Evolutionary conservation across 2,113 vertebrate genomes (phyloP).

Genomic region (Myrmophylax atrothorax): DNA sequence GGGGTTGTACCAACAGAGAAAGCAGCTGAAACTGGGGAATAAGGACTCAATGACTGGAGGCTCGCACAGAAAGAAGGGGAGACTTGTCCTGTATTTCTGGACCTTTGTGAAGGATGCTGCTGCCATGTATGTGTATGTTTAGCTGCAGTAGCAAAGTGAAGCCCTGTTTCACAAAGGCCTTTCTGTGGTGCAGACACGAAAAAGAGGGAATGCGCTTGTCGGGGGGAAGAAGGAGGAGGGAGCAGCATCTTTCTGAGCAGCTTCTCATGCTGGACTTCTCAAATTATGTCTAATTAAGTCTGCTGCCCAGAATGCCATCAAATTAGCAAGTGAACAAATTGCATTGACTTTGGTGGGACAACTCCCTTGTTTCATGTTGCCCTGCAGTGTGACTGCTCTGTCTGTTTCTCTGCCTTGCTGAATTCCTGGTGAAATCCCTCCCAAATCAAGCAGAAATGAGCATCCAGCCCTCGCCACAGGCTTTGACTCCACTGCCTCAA

Average conservation of each 20-base stretch:
- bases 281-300: background rate
- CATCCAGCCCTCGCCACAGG: background rate
- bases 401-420: background rate
- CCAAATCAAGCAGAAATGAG: background rate
- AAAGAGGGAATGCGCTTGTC: background rate
- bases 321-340: constrained; percentile 17
- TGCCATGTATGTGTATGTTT: background rate
- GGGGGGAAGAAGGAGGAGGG: background rate
- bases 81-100: rapidly evolving
- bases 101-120: rapidly evolving
- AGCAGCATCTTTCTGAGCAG: background rate
- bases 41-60: rapidly evolving
- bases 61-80: background rate
- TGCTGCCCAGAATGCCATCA: background rate
- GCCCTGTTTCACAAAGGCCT: background rate
- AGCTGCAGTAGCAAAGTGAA: background rate
- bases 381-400: rapidly evolving
- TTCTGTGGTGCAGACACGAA: rapidly evolving
- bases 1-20: background rate
- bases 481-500: rapidly evolving
- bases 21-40: background rate
- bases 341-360: background rate
- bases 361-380: background rate
- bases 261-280: background rate
- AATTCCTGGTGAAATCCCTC: background rate